Evolutionary conservation across 2,797 vertebrate genomes (phyloP), one percentile per base, ranked within the genome.

Genomic region (Bufotes viridis): DNA sequence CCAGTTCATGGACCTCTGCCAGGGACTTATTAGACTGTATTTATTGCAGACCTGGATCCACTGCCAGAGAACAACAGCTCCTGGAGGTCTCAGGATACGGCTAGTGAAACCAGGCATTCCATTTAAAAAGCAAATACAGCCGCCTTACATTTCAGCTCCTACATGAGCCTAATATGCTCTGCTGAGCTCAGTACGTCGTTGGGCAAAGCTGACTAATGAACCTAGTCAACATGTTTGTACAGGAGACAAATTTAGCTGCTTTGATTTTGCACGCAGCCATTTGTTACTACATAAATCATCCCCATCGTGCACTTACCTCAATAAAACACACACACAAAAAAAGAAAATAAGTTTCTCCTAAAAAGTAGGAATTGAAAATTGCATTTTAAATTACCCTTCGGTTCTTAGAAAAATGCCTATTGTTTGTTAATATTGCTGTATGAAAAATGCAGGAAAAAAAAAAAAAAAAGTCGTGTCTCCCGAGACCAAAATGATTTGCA

Each of bases 231-330:
- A 70, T 87, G 80, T 87, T 76, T 82, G 78, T 87, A 65, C 80
- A 82, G 69, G 80, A 87, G 79, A 82, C 79, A 87, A 61, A 87
- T 82, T 87, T 82, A 82, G 79, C 86, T 81, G 86, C 69, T 87
- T 72, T 75, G 67, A 82, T 87, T 76, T 76, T 76, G 69, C 60
- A 76, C 76, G 58, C 70, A 82, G 42, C 86, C 57, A 76, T 87
- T 76, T 82, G 55, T 76, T 82, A 42, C 79, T 76, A 75, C 79
- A 82, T 82, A 87, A 87, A 82, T 87, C 86, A 82, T 76, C 15
- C 58, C 49, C 15, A 61, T 67, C 55, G 10, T 26, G 75, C 80
- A n/a, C 75, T 34, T 65, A 76, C 49, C 67, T 61, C n/a, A 75
- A 75, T 63, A 87, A 86, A 86, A 29, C 76, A 80, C 24, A 53